Evolutionary conservation across 1,140 invertebrate genomes (phyloP).

Genomic region (Eubasilissa regina): DNA sequence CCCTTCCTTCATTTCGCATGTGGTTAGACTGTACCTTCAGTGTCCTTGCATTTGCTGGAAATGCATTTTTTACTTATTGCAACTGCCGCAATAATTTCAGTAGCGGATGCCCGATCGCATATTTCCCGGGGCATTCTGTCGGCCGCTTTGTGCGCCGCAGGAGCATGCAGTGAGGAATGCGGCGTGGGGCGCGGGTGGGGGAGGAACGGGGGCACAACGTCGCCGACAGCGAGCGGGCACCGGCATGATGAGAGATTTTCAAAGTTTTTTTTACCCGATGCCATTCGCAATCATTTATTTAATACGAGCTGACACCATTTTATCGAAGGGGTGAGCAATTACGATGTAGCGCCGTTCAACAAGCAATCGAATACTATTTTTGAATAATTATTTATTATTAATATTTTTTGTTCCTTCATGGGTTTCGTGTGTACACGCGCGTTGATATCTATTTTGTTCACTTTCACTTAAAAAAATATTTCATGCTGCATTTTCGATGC

Average conservation of each 20-base stretch:
- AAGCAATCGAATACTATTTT: background rate
- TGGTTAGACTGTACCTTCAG: background rate
- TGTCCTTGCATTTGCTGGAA: conserved; percentile 6
- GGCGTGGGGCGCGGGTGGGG: background rate
- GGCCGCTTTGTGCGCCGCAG: conserved; percentile 14
- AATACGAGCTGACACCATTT: background rate
- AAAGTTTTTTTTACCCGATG: background rate
- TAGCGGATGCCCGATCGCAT: background rate
- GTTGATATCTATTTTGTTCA: no score
- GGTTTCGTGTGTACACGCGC: no score
- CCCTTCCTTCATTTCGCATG: no score
- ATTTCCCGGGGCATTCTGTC: conserved; percentile 16
- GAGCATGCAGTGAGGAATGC: conserved; percentile 18
- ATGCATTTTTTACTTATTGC: conserved; percentile 24
- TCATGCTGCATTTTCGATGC: no score
- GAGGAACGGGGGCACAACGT: background rate
- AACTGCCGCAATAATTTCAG: background rate
- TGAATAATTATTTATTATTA: no score
- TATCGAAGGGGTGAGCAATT: no score
- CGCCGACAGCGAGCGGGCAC: background rate
- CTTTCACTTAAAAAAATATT: no score
- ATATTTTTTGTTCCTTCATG: no score
- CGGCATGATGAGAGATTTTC: background rate
- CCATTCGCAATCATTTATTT: no score
- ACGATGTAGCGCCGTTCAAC: no score